A percentile compares a stretch with the other conserved stretches of the same genome.
Conservation (phyloP, 92 coral and sea anemone species). For the Parazoanthus darwini region DNA sequence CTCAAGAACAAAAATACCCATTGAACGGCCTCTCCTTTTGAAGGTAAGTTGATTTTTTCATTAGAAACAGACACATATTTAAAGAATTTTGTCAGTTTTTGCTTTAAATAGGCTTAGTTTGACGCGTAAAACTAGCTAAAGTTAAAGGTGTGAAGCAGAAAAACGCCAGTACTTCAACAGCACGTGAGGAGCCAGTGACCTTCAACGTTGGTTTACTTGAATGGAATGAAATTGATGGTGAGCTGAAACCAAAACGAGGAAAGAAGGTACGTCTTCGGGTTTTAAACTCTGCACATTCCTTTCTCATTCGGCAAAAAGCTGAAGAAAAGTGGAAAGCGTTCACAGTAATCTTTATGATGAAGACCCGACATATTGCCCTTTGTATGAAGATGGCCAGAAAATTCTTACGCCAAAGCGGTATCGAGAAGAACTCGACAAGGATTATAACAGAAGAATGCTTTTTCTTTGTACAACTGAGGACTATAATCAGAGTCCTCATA, state of each 20-base stretch:
- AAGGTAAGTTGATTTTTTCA: no score
- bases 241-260: constrained; percentile 55
- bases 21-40: no score
- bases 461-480: constrained; percentile 36
- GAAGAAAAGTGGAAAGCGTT: constrained; percentile 59
- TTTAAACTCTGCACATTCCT: constrained; percentile 15
- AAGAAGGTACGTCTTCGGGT: constrained; percentile 48
- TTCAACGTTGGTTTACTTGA: constrained; percentile 51
- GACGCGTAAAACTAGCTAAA: not conserved
- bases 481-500: not conserved
- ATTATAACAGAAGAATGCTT: constrained; percentile 45
- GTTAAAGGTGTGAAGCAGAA: constrained; percentile 49
- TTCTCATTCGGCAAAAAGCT: constrained; percentile 43
- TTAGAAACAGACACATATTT: no score
- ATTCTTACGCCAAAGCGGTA: constrained; percentile 23
- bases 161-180: constrained; percentile 45
- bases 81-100: no score
- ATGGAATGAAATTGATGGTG: constrained; percentile 43
- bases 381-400: constrained; percentile 57
- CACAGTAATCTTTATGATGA: constrained; percentile 52
- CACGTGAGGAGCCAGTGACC: constrained; percentile 40
- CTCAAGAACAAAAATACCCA: no score
- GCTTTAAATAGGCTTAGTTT: no score
- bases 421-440: constrained; percentile 40
- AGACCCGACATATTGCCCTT: constrained; percentile 31